Conservation (phyloP, 2,888 invertebrate species). For the Drosophila fungiperda region DNA sequence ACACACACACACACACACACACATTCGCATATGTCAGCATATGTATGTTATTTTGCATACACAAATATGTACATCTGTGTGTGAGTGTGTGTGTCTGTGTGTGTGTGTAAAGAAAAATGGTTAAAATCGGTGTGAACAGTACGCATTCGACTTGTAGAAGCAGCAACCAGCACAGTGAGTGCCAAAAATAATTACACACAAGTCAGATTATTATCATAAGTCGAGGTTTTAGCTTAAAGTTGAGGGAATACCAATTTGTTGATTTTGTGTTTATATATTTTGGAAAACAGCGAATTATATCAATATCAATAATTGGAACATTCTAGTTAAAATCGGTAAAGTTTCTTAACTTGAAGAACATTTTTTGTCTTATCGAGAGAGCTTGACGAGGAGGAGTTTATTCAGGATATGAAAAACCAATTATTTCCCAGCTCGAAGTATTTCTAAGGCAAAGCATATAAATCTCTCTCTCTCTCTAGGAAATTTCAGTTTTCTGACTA, state of each 20-base stretch:
- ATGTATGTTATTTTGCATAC: slow-evolving; percentile 2
- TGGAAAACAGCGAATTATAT: neutral
- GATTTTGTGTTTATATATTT: neutral
- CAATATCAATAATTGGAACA: neutral
- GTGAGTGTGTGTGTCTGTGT: neutral
- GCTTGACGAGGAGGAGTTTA: no score
- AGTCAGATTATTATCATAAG: neutral
- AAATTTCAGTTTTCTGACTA: neutral
- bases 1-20: slow-evolving; percentile 67
- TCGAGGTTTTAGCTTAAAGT: neutral
- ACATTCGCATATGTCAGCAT: slow-evolving; percentile 22
- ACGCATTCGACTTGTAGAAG: slow-evolving; percentile 20
- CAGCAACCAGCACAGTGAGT: slow-evolving; percentile 24
- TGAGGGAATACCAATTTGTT: neutral
- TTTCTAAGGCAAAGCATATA: neutral
- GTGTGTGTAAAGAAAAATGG: slow-evolving; percentile 31
- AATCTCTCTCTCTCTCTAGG: neutral
- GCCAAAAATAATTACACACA: neutral
- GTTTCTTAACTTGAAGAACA: neutral
- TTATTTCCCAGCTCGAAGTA: neutral
- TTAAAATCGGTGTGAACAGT: slow-evolving; percentile 30
- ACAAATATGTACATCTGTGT: slow-evolving; percentile 23
- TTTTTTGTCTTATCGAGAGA: neutral
- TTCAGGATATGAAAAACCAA: neutral
- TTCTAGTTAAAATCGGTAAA: neutral